These are phyloP conservation scores for Thecocarcelia acutangulata DNA, from an alignment of 2,888 invertebrate species.

Conservation along the genomic window DNA sequence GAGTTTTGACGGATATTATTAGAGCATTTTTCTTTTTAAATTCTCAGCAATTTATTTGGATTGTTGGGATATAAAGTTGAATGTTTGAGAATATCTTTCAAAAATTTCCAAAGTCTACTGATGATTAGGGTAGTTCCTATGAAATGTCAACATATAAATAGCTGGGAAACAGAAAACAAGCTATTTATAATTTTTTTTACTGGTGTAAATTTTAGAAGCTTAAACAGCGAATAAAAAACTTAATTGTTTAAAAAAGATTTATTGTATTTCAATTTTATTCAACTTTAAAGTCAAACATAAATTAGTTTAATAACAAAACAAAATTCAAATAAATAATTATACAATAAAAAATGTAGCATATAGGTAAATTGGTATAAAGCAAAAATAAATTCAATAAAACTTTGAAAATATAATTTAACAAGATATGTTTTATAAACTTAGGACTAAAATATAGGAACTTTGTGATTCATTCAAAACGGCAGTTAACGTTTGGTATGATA, in stretches of 20 bases:
- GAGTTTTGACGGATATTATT: no score
- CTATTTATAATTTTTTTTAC: no score
- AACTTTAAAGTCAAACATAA: background rate
- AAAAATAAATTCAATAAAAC: constrained; percentile 12
- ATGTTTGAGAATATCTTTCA: no score
- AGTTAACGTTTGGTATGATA: constrained; percentile 20
- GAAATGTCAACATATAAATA: no score
- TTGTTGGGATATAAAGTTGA: no score
- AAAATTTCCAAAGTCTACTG: no score
- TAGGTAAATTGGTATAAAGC: background rate
- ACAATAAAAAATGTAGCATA: constrained; percentile 1
- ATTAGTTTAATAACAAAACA: constrained; percentile 13
- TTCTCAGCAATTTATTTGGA: no score
- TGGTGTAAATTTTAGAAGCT: no score
- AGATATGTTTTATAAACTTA: constrained; percentile 27
- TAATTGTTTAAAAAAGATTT: constrained; percentile 23
- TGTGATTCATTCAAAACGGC: constrained; percentile 25
- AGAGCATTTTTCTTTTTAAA: no score
- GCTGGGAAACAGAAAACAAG: no score
- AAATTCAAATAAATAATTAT: background rate
- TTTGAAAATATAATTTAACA: constrained; percentile 23
- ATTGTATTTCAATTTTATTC: constrained; percentile 29
- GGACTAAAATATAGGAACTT: constrained; percentile 25
- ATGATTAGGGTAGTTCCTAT: no score
- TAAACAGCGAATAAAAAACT: no score